A percentile compares a stretch with the other conserved stretches of the same genome.
These are phyloP conservation scores for Thamnaconus septentrionalis DNA, from an alignment of 2,113 vertebrate genomes.

Conservation along the genomic window DNA sequence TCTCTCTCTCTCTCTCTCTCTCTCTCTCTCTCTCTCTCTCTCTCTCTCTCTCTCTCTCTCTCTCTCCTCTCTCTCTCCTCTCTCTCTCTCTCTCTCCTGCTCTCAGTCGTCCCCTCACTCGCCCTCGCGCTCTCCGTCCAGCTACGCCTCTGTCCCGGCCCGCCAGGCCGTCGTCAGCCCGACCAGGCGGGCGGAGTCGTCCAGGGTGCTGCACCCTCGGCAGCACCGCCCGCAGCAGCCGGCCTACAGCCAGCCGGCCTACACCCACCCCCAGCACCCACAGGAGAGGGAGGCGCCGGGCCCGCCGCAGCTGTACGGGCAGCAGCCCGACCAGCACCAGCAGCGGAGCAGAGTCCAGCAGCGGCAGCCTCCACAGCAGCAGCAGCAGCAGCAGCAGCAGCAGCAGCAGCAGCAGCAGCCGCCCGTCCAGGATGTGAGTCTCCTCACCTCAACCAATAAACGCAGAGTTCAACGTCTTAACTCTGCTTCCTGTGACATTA, in stretches of 20 bases:
- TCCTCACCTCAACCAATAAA: too few species aligned
- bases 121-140: constrained; percentile 36
- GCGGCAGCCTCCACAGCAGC: constrained; percentile 7
- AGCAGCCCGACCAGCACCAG: constrained; percentile 19
- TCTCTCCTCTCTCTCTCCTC: too few species aligned
- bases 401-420: constrained; percentile 19
- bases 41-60: too few species aligned
- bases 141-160: constrained; percentile 73
- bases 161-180: constrained; percentile 82
- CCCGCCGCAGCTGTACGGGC: constrained; percentile 15
- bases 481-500: too few species aligned
- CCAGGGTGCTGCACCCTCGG: constrained; percentile 76
- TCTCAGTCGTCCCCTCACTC: constrained; percentile 39
- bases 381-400: constrained; percentile 20
- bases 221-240: constrained; percentile 45
- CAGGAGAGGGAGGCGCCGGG: constrained; percentile 42
- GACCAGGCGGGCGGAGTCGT: constrained; percentile 80
- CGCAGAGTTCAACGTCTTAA: too few species aligned
- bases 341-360: constrained; percentile 14
- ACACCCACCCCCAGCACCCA: constrained; percentile 30
- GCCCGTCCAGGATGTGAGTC: constrained; percentile 19
- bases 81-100: not conserved
- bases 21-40: too few species aligned
- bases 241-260: constrained; percentile 51
- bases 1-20: too few species aligned